Base-by-base conservation (phyloP, 2,797 vertebrate species). In the Chaetophractus vellerosus region DNA sequence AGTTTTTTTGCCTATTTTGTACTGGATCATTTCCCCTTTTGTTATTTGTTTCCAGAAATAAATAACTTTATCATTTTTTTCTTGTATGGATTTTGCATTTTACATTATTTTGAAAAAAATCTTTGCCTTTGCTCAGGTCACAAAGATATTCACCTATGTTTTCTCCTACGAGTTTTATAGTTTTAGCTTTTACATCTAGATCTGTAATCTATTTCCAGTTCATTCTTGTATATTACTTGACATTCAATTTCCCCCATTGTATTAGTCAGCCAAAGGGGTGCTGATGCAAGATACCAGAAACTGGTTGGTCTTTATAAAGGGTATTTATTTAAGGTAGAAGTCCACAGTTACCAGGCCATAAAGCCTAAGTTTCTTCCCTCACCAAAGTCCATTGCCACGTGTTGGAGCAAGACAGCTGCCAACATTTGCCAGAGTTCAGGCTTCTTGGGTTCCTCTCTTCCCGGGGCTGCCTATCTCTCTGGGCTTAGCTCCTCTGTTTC, bases 1-100 rank as follows among this genome's bases (percentile, higher is more conserved):
- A 5, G 1, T 82, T 9, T 38, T 38, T 55, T 87, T 45, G 31
- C 15, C 11, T 2, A 16, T 69, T 90, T 83, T 33, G 4, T 83
- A 69, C 24, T 88, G 38, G 9, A 3, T 86, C 61, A 6, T 76
- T 93, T 94, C 33, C 59, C 38, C 21, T 84, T 81, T 75, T 89
- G 38, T 26, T 61, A 71, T 88, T 89, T 69, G 78, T 36, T 89
- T 76, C 50, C 50, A 57, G 59, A 7, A 16, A 7, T 50, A 38
- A 38, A 38, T 38, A 80, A 33, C 2, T 50, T 92, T 89, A 66
- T 23, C 31, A 45, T 68, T 45, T 75, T 85, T 95, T 68, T 63
- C 15, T 31, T 79, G 52, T 26, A 78, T 18, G 23, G 52, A 45
- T 86, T 85, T 85, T 59, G 1, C 8, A 66, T 33, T 91, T 71